phyloP scores from a whole-genome alignment of 1,140 invertebrate genomes.

The Cyclina sinensis region DNA sequence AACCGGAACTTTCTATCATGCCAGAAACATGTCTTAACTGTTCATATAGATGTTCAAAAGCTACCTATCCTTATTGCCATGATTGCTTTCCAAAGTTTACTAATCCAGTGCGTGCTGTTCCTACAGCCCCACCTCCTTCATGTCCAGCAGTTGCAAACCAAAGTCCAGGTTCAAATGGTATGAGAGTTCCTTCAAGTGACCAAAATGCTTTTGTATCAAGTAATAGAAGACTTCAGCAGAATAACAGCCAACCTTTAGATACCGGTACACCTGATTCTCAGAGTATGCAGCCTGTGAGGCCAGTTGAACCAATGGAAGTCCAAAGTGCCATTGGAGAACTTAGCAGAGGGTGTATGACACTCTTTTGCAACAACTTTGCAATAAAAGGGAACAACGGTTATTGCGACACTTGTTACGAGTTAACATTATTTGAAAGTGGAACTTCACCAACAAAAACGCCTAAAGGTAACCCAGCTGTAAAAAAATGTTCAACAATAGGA shows the following conservation, averaged over 20 bases:
- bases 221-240: neutral
- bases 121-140: slow-evolving; percentile 27
- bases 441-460: neutral
- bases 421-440: neutral
- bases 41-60: slow-evolving; percentile 74
- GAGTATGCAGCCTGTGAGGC: neutral
- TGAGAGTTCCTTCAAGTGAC: neutral
- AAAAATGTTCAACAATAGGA: neutral
- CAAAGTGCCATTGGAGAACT: neutral
- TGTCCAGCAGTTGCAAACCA: neutral
- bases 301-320: slow-evolving; percentile 13
- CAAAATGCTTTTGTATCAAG: neutral
- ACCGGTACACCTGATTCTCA: neutral
- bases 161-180: neutral
- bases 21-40: slow-evolving; percentile 74
- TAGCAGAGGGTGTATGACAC: slow-evolving; percentile 11
- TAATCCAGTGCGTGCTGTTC: neutral
- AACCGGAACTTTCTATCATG: slow-evolving; percentile 67
- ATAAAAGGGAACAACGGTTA: slow-evolving; percentile 30
- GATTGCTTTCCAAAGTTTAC: slow-evolving; percentile 65
- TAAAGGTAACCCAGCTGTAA: neutral
- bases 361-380: slow-evolving; percentile 1
- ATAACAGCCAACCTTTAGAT: neutral
- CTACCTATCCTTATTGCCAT: slow-evolving; percentile 81
- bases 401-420: slow-evolving; percentile 66